A percentile compares a stretch with the other conserved stretches of the same genome.
Evolutionary conservation across 2,888 invertebrate species (phyloP).

Genomic region (Lacanobia oleracea): DNA sequence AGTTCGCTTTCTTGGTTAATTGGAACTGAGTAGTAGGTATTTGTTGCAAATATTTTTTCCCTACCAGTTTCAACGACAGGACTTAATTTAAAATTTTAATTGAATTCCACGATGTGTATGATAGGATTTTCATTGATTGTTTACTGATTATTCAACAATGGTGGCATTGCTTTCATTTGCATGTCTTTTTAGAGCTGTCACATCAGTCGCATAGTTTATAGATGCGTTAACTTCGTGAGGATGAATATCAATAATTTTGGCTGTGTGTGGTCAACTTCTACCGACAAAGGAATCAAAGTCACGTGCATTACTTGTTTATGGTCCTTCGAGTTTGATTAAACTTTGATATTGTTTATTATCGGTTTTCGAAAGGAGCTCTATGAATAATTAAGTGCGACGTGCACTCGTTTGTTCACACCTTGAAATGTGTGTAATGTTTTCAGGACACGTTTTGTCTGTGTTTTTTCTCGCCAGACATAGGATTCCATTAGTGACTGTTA

Average conservation of each 20-base stretch:
- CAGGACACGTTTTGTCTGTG: conserved; percentile 59
- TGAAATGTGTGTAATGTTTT: conserved; percentile 60
- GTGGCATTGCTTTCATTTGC: conserved; percentile 31
- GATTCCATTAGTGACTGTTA: conserved; percentile 1
- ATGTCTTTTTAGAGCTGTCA: conserved; percentile 38
- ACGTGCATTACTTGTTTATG: conserved; percentile 67
- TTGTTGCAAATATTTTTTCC: conserved; percentile 12
- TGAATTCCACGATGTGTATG: conserved; percentile 7
- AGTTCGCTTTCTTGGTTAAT: conserved; percentile 64
- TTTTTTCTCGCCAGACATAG: conserved; percentile 41
- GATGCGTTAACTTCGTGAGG: conserved; percentile 25
- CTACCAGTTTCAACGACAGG: conserved; percentile 10
- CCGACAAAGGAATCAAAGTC: conserved; percentile 67
- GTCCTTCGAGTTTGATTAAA: conserved; percentile 64
- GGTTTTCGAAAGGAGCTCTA: conserved; percentile 66
- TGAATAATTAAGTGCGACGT: conserved; percentile 72
- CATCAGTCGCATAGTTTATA: conserved; percentile 45
- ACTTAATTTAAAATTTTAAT: conserved; percentile 15
- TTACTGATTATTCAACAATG: conserved; percentile 26
- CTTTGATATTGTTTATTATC: conserved; percentile 76
- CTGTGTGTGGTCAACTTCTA: conserved; percentile 66
- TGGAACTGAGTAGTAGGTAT: conserved; percentile 34
- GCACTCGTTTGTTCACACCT: conserved; percentile 65
- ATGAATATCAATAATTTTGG: conserved; percentile 61
- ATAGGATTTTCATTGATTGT: conserved; percentile 28